Evolutionary conservation across 2,113 vertebrate genomes (phyloP).

Genomic region (Motacilla tschutschensis): DNA sequence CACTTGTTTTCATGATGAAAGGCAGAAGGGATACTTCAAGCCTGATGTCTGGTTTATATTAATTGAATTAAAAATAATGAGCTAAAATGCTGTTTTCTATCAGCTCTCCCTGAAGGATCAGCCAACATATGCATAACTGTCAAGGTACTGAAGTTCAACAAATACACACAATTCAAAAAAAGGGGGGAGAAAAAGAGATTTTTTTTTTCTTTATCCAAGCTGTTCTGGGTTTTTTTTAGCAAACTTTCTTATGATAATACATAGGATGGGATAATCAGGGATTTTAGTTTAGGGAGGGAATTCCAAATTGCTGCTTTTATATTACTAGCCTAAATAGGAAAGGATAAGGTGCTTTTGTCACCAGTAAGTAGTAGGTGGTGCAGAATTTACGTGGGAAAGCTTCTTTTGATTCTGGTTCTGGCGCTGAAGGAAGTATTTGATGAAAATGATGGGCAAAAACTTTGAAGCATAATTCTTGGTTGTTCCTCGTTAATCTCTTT

Average conservation of each 20-base stretch:
- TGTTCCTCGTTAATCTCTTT: not conserved
- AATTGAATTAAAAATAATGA: slow-evolving; percentile 30
- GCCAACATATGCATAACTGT: not conserved
- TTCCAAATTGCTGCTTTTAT: not conserved
- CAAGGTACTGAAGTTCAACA: not conserved
- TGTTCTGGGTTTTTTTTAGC: not conserved
- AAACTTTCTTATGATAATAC: not conserved
- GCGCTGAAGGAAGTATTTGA: not conserved
- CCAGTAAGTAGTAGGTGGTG: not conserved
- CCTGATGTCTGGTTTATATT: slow-evolving; percentile 12
- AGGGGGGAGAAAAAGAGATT: not conserved
- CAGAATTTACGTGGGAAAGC: not conserved
- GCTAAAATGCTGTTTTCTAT: not conserved
- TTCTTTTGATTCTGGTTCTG: not conserved
- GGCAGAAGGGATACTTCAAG: slow-evolving; percentile 4
- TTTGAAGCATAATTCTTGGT: not conserved
- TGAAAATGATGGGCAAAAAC: not conserved
- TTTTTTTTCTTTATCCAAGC: not conserved
- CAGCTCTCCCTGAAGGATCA: not conserved
- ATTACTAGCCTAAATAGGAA: not conserved
- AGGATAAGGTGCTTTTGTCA: not conserved
- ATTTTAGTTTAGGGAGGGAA: not conserved
- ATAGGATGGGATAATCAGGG: not conserved
- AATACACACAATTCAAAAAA: not conserved
- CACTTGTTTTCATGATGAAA: not conserved